Evolutionary conservation across 2,888 invertebrate species (phyloP), one percentile per base, ranked within the genome.

Genomic region (Tinea pellionella): DNA sequence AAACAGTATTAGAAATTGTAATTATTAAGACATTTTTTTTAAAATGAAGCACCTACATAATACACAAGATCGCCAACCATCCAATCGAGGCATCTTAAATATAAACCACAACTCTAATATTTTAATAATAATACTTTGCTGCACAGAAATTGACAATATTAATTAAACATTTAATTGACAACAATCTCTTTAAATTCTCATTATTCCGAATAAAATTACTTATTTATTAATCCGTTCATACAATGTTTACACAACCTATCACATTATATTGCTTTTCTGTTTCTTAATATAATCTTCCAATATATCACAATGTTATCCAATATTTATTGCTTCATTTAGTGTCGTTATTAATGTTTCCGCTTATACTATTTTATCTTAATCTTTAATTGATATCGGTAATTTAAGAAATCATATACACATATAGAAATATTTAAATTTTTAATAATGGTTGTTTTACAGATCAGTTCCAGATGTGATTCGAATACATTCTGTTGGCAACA

Each of bases 211-310:
- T 15, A 24, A 7, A 15, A 18, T 24, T 24, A 6, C 24, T 24
- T 24, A 24, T 24, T 24, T 24, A 24, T n/a, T 32, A 30, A 42
- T 19, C 43, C 19, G 42, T 42, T 41, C 59, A 42, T 58, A 30
- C 32, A 32, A 41, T 42, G 41, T 59, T n/a, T n/a, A 59, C 51
- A 43, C 51, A 60, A 29, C 29, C 53, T 60, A 55, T 60, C 60
- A 60, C 53, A 60, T 16, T 47, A 51, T 59, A 55, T 60, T 60
- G 53, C 60, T 60, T 60, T 51, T 37, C 29, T 15, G 41, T 18
- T 47, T 13, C 29, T 24, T 11, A 24, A 59, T 12, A 42, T 59
- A 59, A 37, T 55, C n/a, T 53, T 53, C 55, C 29, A 53, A 60
- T 37, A 60, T 47, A 60, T 53, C 60, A 55, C 55, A 60, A 19